Evolutionary conservation across 2,113 vertebrate genomes (phyloP).

Genomic region (Cynoglossus semilaevis): DNA sequence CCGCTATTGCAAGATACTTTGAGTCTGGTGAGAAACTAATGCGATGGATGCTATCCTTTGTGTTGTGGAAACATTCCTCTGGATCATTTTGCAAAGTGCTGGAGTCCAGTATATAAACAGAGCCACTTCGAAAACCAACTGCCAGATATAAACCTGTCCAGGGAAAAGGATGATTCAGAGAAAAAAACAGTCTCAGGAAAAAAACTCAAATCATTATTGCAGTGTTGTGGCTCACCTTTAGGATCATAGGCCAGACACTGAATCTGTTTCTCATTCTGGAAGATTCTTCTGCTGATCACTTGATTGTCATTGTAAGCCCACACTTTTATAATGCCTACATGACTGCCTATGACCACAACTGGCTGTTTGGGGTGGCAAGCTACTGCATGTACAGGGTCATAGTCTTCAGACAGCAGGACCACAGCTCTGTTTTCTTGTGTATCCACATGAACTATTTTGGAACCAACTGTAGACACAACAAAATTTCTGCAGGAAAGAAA

Average conservation of each 20-base stretch:
- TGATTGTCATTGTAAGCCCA: constrained; percentile 80
- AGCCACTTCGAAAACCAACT: constrained; percentile 83
- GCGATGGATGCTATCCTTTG: constrained; percentile 75
- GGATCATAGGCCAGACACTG: constrained; percentile 83
- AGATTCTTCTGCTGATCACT: constrained; percentile 76
- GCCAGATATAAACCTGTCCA: constrained; percentile 82
- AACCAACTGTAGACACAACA: constrained; percentile 81
- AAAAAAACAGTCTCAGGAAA: neutral
- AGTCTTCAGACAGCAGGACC: constrained; percentile 77
- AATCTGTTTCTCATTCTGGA: constrained; percentile 72
- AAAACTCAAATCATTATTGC: no score
- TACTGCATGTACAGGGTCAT: constrained; percentile 75
- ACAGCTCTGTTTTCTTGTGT: constrained; percentile 60
- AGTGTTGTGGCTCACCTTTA: constrained; percentile 74
- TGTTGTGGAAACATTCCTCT: constrained; percentile 75
- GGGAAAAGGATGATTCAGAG: neutral
- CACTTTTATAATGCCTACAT: constrained; percentile 81
- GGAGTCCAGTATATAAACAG: constrained; percentile 81
- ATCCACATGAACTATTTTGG: constrained; percentile 78
- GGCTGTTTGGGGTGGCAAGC: constrained; percentile 84
- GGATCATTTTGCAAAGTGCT: constrained; percentile 76
- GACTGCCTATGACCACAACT: constrained; percentile 77
- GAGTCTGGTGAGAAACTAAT: constrained; percentile 87
- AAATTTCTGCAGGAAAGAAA: constrained; percentile 82
- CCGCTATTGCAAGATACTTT: constrained; percentile 86